Percentiles rank a stretch among this genome's conserved stretches.
phyloP scores from a whole-genome alignment of 2,888 invertebrate species.

The Apotomis turbidana region DNA sequence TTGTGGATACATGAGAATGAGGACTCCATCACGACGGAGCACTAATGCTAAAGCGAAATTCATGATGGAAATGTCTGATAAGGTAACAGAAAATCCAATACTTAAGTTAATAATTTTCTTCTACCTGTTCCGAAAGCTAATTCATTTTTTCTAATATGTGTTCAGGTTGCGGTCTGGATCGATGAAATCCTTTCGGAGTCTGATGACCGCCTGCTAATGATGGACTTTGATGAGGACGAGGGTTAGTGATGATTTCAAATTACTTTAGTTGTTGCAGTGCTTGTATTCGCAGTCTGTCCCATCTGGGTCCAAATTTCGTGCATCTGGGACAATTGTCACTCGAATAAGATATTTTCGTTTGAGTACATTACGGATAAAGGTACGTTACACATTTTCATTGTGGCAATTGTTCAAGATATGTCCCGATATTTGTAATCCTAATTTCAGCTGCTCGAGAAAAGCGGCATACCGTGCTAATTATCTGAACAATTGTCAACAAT shows the following conservation, averaged over 20 bases:
- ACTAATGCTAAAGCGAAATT: slow-evolving; percentile 66
- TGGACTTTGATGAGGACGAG: slow-evolving; percentile 78
- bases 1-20: slow-evolving; percentile 64
- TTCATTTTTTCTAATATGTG: background rate
- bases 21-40: slow-evolving; percentile 60
- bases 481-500: slow-evolving; percentile 63
- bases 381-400: slow-evolving; percentile 57
- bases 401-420: slow-evolving; percentile 62
- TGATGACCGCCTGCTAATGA: slow-evolving; percentile 78
- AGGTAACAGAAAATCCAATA: slow-evolving; percentile 54
- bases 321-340: slow-evolving; percentile 58
- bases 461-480: slow-evolving; percentile 37
- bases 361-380: slow-evolving; percentile 46
- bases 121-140: background rate
- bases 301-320: background rate
- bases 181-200: slow-evolving; percentile 75
- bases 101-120: background rate
- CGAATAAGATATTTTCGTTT: slow-evolving; percentile 36
- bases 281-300: background rate
- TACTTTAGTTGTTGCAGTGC: background rate
- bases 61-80: slow-evolving; percentile 76
- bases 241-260: slow-evolving; percentile 57
- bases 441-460: slow-evolving; percentile 45
- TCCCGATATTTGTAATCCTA: background rate
- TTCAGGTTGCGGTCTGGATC: slow-evolving; percentile 75